These are phyloP conservation scores for Rhyzopertha dominica DNA, from an alignment of 1,140 invertebrate genomes.

Conservation along the genomic window DNA sequence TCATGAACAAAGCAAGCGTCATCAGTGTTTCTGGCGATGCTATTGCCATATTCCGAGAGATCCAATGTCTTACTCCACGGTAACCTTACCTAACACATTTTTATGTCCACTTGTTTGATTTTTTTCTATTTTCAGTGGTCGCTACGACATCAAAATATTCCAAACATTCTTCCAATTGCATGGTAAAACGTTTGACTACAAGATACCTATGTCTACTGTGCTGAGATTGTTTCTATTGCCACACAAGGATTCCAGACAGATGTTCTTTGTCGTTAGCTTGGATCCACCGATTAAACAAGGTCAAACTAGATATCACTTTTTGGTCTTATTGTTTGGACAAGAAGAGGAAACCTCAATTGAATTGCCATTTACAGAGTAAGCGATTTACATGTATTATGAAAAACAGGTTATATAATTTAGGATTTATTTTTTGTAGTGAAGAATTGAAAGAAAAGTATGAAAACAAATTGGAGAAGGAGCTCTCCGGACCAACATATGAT, in stretches of 20 bases:
- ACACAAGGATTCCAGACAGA: slow-evolving; percentile 96
- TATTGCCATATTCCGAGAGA: slow-evolving; percentile 93
- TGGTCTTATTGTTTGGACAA: slow-evolving; percentile 91
- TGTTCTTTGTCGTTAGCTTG: slow-evolving; percentile 97
- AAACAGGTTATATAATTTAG: slow-evolving; percentile 11
- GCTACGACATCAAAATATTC: slow-evolving; percentile 99
- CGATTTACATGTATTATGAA: slow-evolving; percentile 32
- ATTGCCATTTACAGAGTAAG: slow-evolving; percentile 84
- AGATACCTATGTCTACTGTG: slow-evolving; percentile 96
- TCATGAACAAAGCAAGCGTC: slow-evolving; percentile 95
- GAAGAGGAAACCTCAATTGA: slow-evolving; percentile 95
- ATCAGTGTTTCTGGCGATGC: slow-evolving; percentile 97
- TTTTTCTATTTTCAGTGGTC: slow-evolving; percentile 69
- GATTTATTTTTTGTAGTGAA: slow-evolving; percentile 54
- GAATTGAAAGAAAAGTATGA: slow-evolving; percentile 94
- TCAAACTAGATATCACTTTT: slow-evolving; percentile 93
- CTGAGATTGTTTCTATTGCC: slow-evolving; percentile 91
- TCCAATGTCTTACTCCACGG: slow-evolving; percentile 97
- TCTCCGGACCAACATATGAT: slow-evolving; percentile 91
- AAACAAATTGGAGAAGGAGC: slow-evolving; percentile 84
- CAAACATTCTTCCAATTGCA: slow-evolving; percentile 97
- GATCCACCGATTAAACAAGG: slow-evolving; percentile 99
- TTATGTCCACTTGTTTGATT: slow-evolving; percentile 13
- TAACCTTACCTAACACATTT: slow-evolving; percentile 39
- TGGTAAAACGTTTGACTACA: slow-evolving; percentile 99